Conservation (phyloP, 2,888 invertebrate genomes). For the Drosophila ezoana region DNA sequence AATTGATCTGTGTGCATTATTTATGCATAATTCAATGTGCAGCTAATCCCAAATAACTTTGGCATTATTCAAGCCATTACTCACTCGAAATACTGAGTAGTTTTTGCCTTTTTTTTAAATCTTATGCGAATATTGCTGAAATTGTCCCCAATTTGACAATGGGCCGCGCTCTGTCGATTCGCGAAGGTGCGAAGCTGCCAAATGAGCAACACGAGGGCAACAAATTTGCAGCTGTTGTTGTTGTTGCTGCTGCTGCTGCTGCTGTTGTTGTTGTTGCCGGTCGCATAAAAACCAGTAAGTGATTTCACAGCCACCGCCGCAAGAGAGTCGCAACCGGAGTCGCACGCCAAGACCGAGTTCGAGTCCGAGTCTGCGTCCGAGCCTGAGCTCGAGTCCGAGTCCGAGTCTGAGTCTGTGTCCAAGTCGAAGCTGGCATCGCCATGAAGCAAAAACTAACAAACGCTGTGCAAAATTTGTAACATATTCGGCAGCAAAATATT, state of each 20-base stretch:
- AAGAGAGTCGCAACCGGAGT: conserved; percentile 22
- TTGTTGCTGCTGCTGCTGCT: conserved; percentile 41
- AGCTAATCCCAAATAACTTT: conserved; percentile 25
- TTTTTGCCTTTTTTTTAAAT: conserved; percentile 22
- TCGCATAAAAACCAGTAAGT: conserved; percentile 78
- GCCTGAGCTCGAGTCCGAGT: neutral
- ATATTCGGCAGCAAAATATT: conserved; percentile 77
- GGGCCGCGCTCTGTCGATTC: conserved; percentile 44
- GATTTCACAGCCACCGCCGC: conserved; percentile 67
- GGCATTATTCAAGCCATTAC: conserved; percentile 34
- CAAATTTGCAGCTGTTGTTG: conserved; percentile 73
- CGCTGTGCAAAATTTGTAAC: conserved; percentile 73
- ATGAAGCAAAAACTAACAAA: conserved; percentile 69
- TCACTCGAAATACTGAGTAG: conserved; percentile 19
- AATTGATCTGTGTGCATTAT: conserved; percentile 19
- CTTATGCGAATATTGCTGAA: conserved; percentile 40
- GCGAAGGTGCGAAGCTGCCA: conserved; percentile 77
- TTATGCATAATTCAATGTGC: conserved; percentile 8
- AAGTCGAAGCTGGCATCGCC: conserved; percentile 41
- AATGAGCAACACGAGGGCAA: conserved; percentile 80
- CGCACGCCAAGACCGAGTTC: conserved; percentile 5
- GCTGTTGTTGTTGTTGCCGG: conserved; percentile 40
- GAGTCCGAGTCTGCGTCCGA: conserved; percentile 18
- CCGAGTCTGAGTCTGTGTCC: conserved; percentile 13
- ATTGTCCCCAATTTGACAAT: conserved; percentile 64